These are phyloP conservation scores for Palloptera scutellata DNA, from an alignment of 2,888 invertebrate genomes.

Conservation along the genomic window DNA sequence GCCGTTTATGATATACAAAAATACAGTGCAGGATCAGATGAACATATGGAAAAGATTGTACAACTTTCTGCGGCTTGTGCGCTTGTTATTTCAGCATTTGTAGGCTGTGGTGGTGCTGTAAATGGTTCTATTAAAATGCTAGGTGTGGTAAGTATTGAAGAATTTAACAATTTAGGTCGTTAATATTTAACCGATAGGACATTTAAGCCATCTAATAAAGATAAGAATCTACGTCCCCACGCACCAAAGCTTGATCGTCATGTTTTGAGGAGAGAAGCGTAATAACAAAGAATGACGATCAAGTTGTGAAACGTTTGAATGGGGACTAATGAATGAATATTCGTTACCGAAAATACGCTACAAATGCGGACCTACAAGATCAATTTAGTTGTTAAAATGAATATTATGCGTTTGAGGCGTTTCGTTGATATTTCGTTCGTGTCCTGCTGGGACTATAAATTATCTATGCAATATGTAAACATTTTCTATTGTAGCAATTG, in stretches of 20 bases:
- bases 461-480: too few relatives aligned
- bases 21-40: conserved; percentile 47
- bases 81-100: conserved; percentile 48
- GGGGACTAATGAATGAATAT: not conserved
- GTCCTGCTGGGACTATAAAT: too few relatives aligned
- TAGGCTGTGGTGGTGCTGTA: conserved; percentile 54
- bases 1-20: conserved; percentile 49
- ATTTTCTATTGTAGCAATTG: not conserved
- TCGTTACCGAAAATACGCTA: too few relatives aligned
- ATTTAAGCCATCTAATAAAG: too few relatives aligned
- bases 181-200: not conserved
- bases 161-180: not conserved
- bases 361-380: too few relatives aligned
- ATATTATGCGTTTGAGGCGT: too few relatives aligned
- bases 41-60: conserved; percentile 47
- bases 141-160: conserved; percentile 43
- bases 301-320: not conserved
- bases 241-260: too few relatives aligned
- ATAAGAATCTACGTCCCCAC: too few relatives aligned
- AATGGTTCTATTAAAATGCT: conserved; percentile 54
- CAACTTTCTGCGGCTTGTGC: conserved; percentile 47
- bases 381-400: too few relatives aligned
- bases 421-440: too few relatives aligned
- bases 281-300: too few relatives aligned
- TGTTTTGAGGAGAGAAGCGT: too few relatives aligned